Conservation (phyloP, 1,140 invertebrate species). For the Cataglyphis hispanica region DNA sequence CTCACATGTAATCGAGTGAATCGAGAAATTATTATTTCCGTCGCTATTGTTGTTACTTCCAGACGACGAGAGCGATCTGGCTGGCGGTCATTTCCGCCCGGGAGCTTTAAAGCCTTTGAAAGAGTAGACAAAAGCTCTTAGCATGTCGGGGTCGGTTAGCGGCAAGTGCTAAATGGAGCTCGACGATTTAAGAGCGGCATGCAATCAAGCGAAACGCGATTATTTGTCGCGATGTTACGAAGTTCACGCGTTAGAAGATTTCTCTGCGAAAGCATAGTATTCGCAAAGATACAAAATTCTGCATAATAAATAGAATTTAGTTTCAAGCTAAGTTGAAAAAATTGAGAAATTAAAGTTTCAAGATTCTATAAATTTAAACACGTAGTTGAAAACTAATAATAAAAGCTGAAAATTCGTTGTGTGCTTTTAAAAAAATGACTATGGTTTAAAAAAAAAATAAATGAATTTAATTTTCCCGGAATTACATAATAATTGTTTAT, state of each 20-base stretch:
- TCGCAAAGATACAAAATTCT: not conserved
- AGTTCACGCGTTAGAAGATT: not conserved
- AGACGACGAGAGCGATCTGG: conserved; percentile 23
- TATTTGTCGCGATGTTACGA: conserved; percentile 72
- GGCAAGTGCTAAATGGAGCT: conserved; percentile 70
- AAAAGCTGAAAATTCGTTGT: not conserved
- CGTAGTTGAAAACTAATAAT: not conserved
- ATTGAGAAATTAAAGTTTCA: not conserved
- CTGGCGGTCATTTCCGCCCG: conserved; percentile 2
- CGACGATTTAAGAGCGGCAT: conserved; percentile 80
- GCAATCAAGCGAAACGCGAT: conserved; percentile 78
- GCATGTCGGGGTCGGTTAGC: conserved; percentile 77
- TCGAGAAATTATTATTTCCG: conserved; percentile 34
- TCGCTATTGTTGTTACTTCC: conserved; percentile 33
- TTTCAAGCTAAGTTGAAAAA: not conserved
- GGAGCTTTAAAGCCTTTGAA: conserved; percentile 71
- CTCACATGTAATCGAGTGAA: not conserved
- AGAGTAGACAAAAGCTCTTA: conserved; percentile 81
- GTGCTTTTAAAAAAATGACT: too few species aligned
- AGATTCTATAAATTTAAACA: not conserved
- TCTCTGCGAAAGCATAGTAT: not conserved
- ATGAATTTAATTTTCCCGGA: too few species aligned
- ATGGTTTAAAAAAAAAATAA: too few species aligned
- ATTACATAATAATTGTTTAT: not conserved
- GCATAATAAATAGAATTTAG: not conserved